These are phyloP conservation scores for Polypedilum pembai DNA, from an alignment of 1,140 invertebrate genomes.

Conservation along the genomic window DNA sequence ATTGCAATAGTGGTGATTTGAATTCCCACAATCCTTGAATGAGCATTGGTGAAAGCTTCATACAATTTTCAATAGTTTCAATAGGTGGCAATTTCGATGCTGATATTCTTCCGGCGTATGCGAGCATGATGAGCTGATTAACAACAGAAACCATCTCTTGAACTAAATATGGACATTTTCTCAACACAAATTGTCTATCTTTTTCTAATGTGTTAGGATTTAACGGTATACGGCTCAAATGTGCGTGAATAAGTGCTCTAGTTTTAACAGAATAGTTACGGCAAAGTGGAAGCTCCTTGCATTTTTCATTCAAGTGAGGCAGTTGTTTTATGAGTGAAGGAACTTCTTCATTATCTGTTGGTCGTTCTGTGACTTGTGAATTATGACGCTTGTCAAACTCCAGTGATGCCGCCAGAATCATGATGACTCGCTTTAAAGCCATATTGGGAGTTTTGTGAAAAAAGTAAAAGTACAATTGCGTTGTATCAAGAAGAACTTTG, in stretches of 20 bases:
- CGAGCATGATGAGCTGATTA: slow-evolving; percentile 85
- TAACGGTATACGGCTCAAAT: slow-evolving; percentile 76
- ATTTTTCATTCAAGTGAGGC: slow-evolving; percentile 87
- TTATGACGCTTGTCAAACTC: slow-evolving; percentile 95
- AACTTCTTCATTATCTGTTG: slow-evolving; percentile 92
- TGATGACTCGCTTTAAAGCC: slow-evolving; percentile 88
- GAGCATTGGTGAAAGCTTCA: slow-evolving; percentile 94
- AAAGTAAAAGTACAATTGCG: slow-evolving; percentile 91
- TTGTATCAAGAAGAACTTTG: slow-evolving; percentile 91
- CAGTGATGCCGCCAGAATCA: slow-evolving; percentile 91
- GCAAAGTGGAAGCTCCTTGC: slow-evolving; percentile 88
- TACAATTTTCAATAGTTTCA: slow-evolving; percentile 94
- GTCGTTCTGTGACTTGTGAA: slow-evolving; percentile 85
- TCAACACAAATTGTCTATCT: slow-evolving; percentile 80
- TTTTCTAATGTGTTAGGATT: slow-evolving; percentile 74
- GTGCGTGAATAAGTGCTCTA: slow-evolving; percentile 86
- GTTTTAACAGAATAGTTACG: slow-evolving; percentile 96
- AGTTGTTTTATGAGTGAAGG: slow-evolving; percentile 88
- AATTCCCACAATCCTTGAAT: slow-evolving; percentile 94
- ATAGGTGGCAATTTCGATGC: slow-evolving; percentile 75
- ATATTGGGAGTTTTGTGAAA: slow-evolving; percentile 93
- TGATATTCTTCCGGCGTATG: slow-evolving; percentile 79
- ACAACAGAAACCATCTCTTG: slow-evolving; percentile 96
- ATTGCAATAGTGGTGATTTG: slow-evolving; percentile 86
- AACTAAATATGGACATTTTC: slow-evolving; percentile 90